These are phyloP conservation scores for Coptotermes formosanus DNA, from an alignment of 1,140 invertebrate genomes.

Conservation along the genomic window DNA sequence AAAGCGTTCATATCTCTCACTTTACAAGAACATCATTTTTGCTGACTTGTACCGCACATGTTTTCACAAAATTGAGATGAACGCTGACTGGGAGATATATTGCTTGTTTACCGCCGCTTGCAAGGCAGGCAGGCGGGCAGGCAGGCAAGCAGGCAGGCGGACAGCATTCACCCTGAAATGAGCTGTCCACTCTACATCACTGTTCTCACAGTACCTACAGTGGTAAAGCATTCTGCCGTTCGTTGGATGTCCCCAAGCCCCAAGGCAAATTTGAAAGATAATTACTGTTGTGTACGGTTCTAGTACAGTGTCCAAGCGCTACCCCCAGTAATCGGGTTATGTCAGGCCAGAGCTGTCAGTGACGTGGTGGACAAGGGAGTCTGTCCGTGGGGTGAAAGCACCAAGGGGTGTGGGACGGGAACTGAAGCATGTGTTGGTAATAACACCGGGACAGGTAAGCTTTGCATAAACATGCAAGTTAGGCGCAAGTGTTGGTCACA, in stretches of 20 bases:
- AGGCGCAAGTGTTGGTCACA: neutral
- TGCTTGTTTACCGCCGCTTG: slow-evolving; percentile 8
- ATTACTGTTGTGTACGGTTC: slow-evolving; percentile 42
- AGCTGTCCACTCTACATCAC: slow-evolving; percentile 8
- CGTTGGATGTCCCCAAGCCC: slow-evolving; percentile 42
- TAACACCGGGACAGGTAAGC: slow-evolving; percentile 2
- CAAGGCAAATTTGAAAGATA: slow-evolving; percentile 48
- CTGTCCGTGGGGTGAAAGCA: slow-evolving; percentile 2
- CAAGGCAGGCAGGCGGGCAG: neutral
- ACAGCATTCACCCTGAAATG: neutral
- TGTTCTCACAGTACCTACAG: neutral
- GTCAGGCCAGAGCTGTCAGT: slow-evolving; percentile 28
- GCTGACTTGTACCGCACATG: neutral
- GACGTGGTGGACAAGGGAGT: slow-evolving; percentile 23
- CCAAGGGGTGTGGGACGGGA: neutral
- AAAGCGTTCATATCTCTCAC: neutral
- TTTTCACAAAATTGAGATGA: slow-evolving; percentile 14
- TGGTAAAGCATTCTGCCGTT: slow-evolving; percentile 10
- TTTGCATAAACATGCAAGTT: neutral
- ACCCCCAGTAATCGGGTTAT: slow-evolving; percentile 38
- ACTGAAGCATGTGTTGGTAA: slow-evolving; percentile 2
- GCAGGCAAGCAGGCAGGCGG: too few relatives aligned
- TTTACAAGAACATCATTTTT: neutral
- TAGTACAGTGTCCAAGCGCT: slow-evolving; percentile 35
- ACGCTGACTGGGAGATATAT: neutral